phyloP scores from a whole-genome alignment of 2,797 vertebrate genomes.

The Natrix natrix region DNA sequence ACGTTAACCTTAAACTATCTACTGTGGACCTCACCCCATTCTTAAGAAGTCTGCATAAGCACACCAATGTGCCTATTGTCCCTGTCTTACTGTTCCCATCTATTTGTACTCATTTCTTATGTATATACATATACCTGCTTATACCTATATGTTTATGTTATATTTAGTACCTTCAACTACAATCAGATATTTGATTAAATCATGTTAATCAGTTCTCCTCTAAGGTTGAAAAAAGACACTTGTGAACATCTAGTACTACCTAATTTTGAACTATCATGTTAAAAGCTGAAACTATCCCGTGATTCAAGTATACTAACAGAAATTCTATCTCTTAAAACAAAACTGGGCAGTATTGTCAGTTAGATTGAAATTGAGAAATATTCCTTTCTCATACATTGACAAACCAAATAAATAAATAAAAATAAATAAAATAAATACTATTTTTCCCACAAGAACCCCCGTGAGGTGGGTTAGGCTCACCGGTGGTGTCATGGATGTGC shows the following conservation, averaged over 20 bases:
- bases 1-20: too few species aligned
- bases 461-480: not conserved
- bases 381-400: too few species aligned
- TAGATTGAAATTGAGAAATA: not conserved
- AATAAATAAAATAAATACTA: not conserved
- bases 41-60: too few species aligned
- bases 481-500: too few species aligned
- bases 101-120: too few species aligned
- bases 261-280: not conserved
- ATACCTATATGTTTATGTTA: too few species aligned
- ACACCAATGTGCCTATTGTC: too few species aligned
- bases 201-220: not conserved
- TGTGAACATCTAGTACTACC: not conserved
- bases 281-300: not conserved
- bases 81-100: too few species aligned
- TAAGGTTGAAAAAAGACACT: conserved; percentile 20
- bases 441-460: not conserved
- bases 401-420: too few species aligned
- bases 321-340: conserved; percentile 1
- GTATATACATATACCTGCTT: too few species aligned
- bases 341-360: not conserved
- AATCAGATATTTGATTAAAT: conserved; percentile 49
- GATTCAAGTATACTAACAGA: not conserved
- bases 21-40: too few species aligned
- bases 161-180: conserved; percentile 70